Conservation (phyloP, 2,888 invertebrate species). For the Oscheius sp. region DNA sequence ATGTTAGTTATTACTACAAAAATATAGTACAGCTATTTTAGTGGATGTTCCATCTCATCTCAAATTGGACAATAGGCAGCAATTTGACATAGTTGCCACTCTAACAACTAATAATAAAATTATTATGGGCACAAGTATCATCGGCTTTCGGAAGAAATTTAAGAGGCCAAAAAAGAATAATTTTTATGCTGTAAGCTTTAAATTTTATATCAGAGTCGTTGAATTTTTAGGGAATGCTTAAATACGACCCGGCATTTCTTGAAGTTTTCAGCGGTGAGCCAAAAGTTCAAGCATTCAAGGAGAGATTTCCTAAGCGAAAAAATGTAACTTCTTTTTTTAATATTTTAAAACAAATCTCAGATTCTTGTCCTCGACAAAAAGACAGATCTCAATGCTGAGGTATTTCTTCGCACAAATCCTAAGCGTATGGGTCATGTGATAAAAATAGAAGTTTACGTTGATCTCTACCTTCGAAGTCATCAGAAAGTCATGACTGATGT, state of each 20-base stretch:
- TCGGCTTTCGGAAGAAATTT: not conserved
- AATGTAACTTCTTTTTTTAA: not conserved
- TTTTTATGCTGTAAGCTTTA: not conserved
- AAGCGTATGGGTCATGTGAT: not conserved
- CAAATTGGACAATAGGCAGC: not conserved
- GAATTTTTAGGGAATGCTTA: not conserved
- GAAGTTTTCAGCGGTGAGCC: not conserved
- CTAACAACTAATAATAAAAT: not conserved
- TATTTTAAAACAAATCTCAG: not conserved
- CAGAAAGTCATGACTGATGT: not conserved
- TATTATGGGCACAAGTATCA: not conserved
- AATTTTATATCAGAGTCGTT: not conserved
- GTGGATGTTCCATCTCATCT: not conserved
- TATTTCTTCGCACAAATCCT: not conserved
- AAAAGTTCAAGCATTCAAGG: not conserved
- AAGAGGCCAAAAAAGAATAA: not conserved
- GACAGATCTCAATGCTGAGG: not conserved
- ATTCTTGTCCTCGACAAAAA: not conserved
- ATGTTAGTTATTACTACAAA: too few relatives aligned
- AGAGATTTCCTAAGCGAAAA: not conserved
- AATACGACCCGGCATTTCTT: not conserved
- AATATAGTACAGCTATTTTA: too few relatives aligned
- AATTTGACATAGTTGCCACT: not conserved
- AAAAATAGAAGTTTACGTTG: not conserved
- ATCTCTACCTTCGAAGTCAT: not conserved